These are phyloP conservation scores for Bradysia coprophila DNA, from an alignment of 1,140 invertebrate species.

Conservation along the genomic window DNA sequence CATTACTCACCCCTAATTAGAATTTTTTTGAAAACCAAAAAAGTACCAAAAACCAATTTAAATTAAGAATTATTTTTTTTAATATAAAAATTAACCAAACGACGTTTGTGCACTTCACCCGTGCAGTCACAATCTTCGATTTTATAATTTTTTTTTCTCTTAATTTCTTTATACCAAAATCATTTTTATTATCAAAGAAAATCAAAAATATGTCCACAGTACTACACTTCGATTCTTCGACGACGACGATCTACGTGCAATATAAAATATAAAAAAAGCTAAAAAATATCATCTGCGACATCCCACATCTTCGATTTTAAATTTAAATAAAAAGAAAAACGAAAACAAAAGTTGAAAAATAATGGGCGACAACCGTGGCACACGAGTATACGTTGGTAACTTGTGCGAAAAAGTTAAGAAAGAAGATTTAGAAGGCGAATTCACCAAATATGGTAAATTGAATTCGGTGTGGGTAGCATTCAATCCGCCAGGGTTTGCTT, in stretches of 20 bases:
- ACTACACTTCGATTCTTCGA: neutral
- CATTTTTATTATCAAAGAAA: neutral
- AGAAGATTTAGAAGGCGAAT: constrained; percentile 70
- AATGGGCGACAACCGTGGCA: constrained; percentile 31
- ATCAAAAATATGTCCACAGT: neutral
- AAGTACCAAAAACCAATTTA: no score
- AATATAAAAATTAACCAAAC: neutral
- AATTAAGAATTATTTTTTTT: neutral
- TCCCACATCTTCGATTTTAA: neutral
- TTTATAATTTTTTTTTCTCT: neutral
- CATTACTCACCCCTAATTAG: no score
- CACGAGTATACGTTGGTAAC: constrained; percentile 70
- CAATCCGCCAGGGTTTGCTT: constrained; percentile 93
- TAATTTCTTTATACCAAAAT: neutral
- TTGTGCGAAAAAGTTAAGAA: constrained; percentile 67
- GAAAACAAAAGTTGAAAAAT: neutral
- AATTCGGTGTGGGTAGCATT: constrained; percentile 92
- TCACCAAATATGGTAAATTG: constrained; percentile 78
- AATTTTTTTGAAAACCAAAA: no score
- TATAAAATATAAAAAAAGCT: no score
- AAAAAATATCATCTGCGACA: no score
- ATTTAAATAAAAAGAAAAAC: neutral
- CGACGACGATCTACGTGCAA: neutral
- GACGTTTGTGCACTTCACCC: neutral
- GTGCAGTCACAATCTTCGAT: constrained; percentile 1